Percentiles rank a stretch among this genome's conserved stretches.
Conservation (phyloP, 2,797 vertebrate species). For the Sparus aurata region DNA sequence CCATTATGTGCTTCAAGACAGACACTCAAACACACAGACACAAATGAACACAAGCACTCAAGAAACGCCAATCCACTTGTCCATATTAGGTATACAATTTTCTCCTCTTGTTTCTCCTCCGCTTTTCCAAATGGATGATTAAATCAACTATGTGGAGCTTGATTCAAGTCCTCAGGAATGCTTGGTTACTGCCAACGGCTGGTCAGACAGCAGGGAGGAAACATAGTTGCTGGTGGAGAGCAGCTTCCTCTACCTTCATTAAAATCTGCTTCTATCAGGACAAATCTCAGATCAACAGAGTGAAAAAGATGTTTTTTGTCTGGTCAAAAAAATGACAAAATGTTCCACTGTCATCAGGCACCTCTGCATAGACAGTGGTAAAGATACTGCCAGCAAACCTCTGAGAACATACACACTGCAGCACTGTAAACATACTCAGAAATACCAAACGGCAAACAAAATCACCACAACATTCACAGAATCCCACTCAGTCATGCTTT, state of each 20-base stretch:
- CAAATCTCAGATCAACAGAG: constrained; percentile 52
- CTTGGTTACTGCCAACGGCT: constrained; percentile 90
- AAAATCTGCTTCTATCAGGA: constrained; percentile 80
- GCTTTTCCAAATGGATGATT: constrained; percentile 93
- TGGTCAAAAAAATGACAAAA: constrained; percentile 30
- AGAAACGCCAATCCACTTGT: constrained; percentile 91
- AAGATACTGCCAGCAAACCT: constrained; percentile 35
- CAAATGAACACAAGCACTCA: constrained; percentile 77
- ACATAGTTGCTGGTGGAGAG: constrained; percentile 81
- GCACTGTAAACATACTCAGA: constrained; percentile 54
- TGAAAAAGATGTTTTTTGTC: constrained; percentile 32
- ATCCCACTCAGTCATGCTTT: constrained; percentile 64
- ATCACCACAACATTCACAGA: constrained; percentile 65
- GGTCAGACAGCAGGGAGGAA: constrained; percentile 89
- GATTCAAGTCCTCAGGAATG: constrained; percentile 98
- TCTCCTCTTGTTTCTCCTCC: constrained; percentile 83
- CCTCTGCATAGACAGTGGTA: constrained; percentile 8
- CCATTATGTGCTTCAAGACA: constrained; percentile 57
- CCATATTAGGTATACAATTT: constrained; percentile 99
- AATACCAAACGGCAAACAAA: constrained; percentile 58
- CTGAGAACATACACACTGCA: constrained; percentile 50
- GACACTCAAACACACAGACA: constrained; percentile 75
- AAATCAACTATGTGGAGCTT: constrained; percentile 97
- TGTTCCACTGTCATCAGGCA: background rate
- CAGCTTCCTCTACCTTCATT: constrained; percentile 80